Conservation (phyloP, 1,140 invertebrate species). For the Idris sp. region DNA sequence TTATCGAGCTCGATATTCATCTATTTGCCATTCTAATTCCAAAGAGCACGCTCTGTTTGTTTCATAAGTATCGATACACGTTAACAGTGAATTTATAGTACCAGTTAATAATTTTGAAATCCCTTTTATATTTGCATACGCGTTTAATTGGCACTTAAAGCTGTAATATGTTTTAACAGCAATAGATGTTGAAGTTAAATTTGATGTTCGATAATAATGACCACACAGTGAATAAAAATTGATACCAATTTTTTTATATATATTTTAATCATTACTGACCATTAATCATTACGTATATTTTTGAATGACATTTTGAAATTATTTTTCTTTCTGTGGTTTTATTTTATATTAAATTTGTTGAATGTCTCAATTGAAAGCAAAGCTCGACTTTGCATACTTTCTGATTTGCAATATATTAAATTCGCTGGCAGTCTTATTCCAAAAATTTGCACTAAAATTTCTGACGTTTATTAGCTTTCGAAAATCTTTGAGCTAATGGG, state of each 20-base stretch:
- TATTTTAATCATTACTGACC: no score
- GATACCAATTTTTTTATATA: no score
- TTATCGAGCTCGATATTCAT: neutral
- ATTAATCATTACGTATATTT: no score
- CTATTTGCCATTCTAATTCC: constrained; percentile 8
- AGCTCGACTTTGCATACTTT: constrained; percentile 28
- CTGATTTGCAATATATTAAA: constrained; percentile 40
- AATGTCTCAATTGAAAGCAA: constrained; percentile 17
- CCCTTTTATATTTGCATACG: constrained; percentile 22
- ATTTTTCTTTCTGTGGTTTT: neutral
- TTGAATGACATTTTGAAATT: no score
- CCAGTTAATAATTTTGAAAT: constrained; percentile 30
- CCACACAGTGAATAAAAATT: constrained; percentile 18
- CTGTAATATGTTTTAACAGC: constrained; percentile 32
- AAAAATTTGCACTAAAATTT: constrained; percentile 33
- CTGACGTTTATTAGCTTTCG: constrained; percentile 46
- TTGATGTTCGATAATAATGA: constrained; percentile 33
- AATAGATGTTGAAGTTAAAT: constrained; percentile 27
- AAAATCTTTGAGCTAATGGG: constrained; percentile 44
- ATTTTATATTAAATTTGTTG: constrained; percentile 15
- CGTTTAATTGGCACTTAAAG: constrained; percentile 35
- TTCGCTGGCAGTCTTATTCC: constrained; percentile 30
- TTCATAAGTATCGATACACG: constrained; percentile 9
- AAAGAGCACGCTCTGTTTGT: constrained; percentile 3
- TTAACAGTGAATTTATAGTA: constrained; percentile 24